Evolutionary conservation across 2,113 vertebrate species (phyloP), one percentile per base, ranked within the genome.

Genomic region (Crotalus horridus): DNA sequence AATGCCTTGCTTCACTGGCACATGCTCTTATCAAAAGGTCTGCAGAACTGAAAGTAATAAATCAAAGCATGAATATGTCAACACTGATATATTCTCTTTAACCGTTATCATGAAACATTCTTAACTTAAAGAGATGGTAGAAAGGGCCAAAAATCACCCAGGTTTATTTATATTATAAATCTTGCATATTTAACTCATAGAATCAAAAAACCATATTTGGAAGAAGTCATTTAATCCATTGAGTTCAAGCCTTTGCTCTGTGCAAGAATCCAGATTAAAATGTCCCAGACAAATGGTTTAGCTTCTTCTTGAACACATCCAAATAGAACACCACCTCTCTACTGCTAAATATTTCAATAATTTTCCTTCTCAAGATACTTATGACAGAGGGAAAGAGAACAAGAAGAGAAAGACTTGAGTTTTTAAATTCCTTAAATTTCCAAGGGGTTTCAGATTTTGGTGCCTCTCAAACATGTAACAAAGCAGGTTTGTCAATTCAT

Each of bases 31-130:
- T 89, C n/a, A 64, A 15, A 29, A 12, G 24, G 46, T 51, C 24
- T 81, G 17, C 33, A 90, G 11, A 46, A 26, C 0, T 48, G 13
- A 24, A 1, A 29, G 1, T 7, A 33, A 48, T 85, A 54, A 8
- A 29, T 74, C 54, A 85, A 15, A 51, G 10, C 53, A 89, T 61
- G 69, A 61, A 93, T 21, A 43, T 85, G 48, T 46, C 29, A 81
- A 8, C 11, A n/a, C 7, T 0, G 0, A 55, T 0, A 0, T 23
- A 56, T 56, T 91, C 61, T 53, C 0, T 0, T 87, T 89, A 74
- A n/a, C 5, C 0, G 1, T 61, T 74, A 54, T 0, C 0, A 33
- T 89, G 43, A 54, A 4, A 69, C 85, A 88, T 88, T 3, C 2
- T 92, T 0, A 5, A 29, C 56, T 29, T 26, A 33, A 17, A 0